Evolutionary conservation across 2,888 invertebrate species (phyloP).

Genomic region (Portevinia maculata): DNA sequence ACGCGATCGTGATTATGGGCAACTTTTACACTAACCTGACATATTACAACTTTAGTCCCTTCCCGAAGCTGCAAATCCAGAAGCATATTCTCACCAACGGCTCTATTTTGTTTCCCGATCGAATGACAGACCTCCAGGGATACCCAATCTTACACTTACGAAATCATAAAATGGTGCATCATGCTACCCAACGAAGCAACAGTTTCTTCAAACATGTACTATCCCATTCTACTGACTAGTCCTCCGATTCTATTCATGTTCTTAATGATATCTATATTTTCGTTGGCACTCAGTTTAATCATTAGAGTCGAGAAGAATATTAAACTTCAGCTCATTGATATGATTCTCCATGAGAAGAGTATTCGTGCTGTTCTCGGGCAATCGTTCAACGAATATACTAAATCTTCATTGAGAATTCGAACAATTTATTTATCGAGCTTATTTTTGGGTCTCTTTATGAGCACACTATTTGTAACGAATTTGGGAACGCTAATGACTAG

Average conservation of each 20-base stretch:
- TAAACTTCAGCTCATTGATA: background rate
- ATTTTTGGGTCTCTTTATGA: slow-evolving; percentile 4
- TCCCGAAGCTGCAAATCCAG: background rate
- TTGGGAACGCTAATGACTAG: background rate
- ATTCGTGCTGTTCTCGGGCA: slow-evolving; percentile 24
- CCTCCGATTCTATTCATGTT: slow-evolving; percentile 6
- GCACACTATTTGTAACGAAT: background rate
- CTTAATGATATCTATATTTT: slow-evolving; percentile 16
- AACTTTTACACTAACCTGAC: background rate
- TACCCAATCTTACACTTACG: slow-evolving; percentile 10
- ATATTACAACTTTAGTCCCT: slow-evolving; percentile 5
- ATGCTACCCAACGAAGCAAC: slow-evolving; percentile 17
- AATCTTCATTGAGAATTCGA: slow-evolving; percentile 18
- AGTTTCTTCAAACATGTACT: slow-evolving; percentile 10
- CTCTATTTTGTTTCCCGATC: slow-evolving; percentile 8
- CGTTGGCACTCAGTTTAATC: background rate
- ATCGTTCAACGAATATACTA: background rate
- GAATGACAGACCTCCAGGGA: slow-evolving; percentile 5
- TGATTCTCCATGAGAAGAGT: background rate
- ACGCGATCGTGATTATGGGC: background rate
- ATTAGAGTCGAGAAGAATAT: background rate
- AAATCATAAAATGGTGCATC: slow-evolving; percentile 7
- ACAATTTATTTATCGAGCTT: background rate
- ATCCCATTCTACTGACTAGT: slow-evolving; percentile 13
- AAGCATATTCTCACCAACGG: background rate